Conservation (phyloP, 2,797 vertebrate genomes). For the Enoplosus armatus region DNA sequence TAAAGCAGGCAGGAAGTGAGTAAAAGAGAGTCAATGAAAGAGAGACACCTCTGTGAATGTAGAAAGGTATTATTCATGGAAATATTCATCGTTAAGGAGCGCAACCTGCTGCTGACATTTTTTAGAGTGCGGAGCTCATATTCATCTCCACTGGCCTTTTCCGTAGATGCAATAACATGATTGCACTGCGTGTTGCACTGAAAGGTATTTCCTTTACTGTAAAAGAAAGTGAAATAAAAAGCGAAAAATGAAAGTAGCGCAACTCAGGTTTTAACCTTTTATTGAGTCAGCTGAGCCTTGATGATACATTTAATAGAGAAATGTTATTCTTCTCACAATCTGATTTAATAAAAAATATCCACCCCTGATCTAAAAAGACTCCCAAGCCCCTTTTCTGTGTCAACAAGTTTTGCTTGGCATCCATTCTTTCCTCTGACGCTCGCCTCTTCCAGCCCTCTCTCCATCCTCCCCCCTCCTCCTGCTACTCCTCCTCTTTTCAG, state of each 20-base stretch:
- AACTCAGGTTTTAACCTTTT: slow-evolving; percentile 3
- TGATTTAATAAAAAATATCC: slow-evolving; percentile 37
- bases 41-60: slow-evolving; percentile 22
- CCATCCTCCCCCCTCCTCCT: slow-evolving; percentile 25
- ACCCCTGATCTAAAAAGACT: slow-evolving; percentile 52
- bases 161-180: slow-evolving; percentile 1
- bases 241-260: slow-evolving; percentile 3
- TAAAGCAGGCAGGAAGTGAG: slow-evolving; percentile 54
- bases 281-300: neutral
- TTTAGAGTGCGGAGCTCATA: neutral
- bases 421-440: slow-evolving; percentile 62
- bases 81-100: slow-evolving; percentile 39
- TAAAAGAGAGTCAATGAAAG: slow-evolving; percentile 54
- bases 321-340: slow-evolving; percentile 26
- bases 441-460: slow-evolving; percentile 65
- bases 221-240: slow-evolving; percentile 18
- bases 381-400: slow-evolving; percentile 67
- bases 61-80: slow-evolving; percentile 27
- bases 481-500: slow-evolving; percentile 69
- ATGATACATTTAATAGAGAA: neutral
- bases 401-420: slow-evolving; percentile 79
- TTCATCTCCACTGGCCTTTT: slow-evolving; percentile 21
- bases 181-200: neutral
- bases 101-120: slow-evolving; percentile 1
- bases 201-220: slow-evolving; percentile 6